A percentile compares a stretch with the other conserved stretches of the same genome.
These are phyloP conservation scores for Chloroclysta siterata DNA, from an alignment of 2,888 invertebrate species.

Conservation along the genomic window DNA sequence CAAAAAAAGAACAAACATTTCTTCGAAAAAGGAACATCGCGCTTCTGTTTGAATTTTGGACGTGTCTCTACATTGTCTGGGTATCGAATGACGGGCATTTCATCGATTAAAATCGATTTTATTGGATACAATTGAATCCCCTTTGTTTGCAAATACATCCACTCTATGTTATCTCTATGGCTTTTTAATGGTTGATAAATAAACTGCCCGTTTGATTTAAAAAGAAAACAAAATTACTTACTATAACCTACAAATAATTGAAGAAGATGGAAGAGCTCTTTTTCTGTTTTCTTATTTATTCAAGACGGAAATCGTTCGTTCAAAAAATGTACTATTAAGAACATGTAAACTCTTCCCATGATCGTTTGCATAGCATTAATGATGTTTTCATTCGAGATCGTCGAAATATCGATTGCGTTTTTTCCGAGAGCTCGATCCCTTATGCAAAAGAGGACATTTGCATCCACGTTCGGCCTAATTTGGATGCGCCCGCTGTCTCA, in stretches of 20 bases:
- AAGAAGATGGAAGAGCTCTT: not conserved
- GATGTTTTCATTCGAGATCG: conserved; percentile 70
- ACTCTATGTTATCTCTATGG: conserved; percentile 46
- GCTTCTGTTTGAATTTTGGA: conserved; percentile 55
- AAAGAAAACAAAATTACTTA: conserved; percentile 8
- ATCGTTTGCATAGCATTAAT: conserved; percentile 72
- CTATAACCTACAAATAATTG: not conserved
- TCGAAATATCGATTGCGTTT: conserved; percentile 57
- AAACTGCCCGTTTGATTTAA: conserved; percentile 22
- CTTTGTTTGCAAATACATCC: conserved; percentile 74
- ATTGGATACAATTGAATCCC: conserved; percentile 70
- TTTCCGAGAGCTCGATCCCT: conserved; percentile 57
- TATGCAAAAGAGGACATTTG: conserved; percentile 78
- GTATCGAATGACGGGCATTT: conserved; percentile 61
- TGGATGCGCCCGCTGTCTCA: conserved; percentile 77
- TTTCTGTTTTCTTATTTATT: conserved; percentile 22
- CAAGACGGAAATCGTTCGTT: conserved; percentile 47
- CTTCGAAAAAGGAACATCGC: conserved; percentile 53
- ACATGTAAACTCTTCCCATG: conserved; percentile 55
- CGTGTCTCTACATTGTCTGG: conserved; percentile 69
- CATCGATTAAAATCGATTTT: conserved; percentile 74
- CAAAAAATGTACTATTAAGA: conserved; percentile 38
- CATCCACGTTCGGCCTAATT: conserved; percentile 76
- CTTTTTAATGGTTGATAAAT: conserved; percentile 46
- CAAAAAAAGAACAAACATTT: conserved; percentile 41